Conservation (phyloP, 2,113 vertebrate species). For the Ibidorhyncha struthersii region DNA sequence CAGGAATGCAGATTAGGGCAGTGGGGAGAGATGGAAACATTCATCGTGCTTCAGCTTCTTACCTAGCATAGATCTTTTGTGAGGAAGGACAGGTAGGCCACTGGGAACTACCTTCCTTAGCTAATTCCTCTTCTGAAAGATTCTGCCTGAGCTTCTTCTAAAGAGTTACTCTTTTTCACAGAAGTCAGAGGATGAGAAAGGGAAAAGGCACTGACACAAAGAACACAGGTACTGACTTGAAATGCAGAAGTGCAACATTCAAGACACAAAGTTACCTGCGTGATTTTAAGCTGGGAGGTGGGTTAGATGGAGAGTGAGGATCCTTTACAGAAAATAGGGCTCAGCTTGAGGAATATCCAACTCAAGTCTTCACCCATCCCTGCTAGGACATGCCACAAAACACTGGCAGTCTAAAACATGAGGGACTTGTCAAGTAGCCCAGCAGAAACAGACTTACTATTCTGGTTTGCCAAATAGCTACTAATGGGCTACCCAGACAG, state of each 20-base stretch:
- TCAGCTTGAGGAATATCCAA: neutral
- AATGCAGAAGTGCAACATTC: neutral
- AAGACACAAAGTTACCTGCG: neutral
- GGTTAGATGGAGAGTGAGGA: neutral
- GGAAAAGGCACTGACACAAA: neutral
- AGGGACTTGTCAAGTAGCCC: neutral
- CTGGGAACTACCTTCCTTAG: neutral
- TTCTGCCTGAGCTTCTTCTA: neutral
- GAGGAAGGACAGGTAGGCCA: neutral
- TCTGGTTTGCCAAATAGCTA: neutral
- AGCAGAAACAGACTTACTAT: neutral
- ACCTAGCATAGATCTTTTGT: neutral
- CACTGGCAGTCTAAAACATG: neutral
- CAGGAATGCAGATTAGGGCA: accelerated
- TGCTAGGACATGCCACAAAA: neutral
- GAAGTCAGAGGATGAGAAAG: neutral
- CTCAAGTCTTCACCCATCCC: neutral
- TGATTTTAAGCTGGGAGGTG: neutral
- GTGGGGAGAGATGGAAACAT: neutral
- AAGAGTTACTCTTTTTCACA: neutral
- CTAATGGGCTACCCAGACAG: neutral
- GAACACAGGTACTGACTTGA: neutral
- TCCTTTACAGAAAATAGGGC: neutral
- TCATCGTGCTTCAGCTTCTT: neutral
- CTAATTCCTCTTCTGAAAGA: neutral